Conservation (phyloP, 1,140 invertebrate genomes). For the Microplitis demolitor region DNA sequence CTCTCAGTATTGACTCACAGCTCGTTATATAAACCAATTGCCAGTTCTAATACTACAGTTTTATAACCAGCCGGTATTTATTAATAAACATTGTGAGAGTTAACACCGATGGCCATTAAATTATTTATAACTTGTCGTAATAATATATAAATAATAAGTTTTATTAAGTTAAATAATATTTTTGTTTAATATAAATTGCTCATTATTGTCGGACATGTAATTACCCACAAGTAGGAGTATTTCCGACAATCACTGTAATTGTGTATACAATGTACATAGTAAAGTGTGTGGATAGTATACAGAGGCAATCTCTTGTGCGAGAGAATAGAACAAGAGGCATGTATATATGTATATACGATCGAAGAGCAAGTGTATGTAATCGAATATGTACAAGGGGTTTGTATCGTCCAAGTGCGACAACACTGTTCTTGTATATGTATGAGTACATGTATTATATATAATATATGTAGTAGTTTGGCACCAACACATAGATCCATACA, state of each 20-base stretch:
- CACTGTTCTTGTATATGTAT: slow-evolving; percentile 1
- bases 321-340: not conserved
- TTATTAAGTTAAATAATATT: too few relatives aligned
- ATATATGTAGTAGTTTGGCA: not conserved
- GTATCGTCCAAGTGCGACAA: slow-evolving; percentile 21
- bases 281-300: slow-evolving; percentile 8
- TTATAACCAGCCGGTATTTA: not conserved
- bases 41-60: not conserved
- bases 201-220: not conserved
- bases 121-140: not conserved
- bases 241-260: not conserved
- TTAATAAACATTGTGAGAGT: not conserved
- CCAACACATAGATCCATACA: not conserved
- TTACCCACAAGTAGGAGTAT: not conserved
- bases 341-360: not conserved
- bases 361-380: slow-evolving; percentile 18
- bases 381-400: slow-evolving; percentile 13
- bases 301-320: slow-evolving; percentile 12
- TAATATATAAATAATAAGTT: too few relatives aligned
- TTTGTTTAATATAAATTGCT: too few relatives aligned
- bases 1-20: not conserved
- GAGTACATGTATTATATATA: not conserved
- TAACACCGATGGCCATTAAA: not conserved
- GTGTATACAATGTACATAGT: not conserved
- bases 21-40: not conserved